phyloP scores from a whole-genome alignment of 1,140 invertebrate species.

The Periplaneta americana region DNA sequence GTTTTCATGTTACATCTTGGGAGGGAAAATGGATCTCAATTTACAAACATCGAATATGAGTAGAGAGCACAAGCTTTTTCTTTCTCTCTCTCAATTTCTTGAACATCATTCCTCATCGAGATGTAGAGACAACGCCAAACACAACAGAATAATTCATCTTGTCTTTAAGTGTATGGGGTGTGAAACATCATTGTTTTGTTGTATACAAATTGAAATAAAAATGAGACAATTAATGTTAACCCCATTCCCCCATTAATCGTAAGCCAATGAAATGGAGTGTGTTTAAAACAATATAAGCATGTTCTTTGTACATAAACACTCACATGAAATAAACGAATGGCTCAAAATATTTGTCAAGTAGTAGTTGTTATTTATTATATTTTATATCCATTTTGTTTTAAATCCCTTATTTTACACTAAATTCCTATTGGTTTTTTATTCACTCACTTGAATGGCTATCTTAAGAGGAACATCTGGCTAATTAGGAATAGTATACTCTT shows the following conservation, averaged over 20 bases:
- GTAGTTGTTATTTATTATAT: background rate
- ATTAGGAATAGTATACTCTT: too few relatives aligned
- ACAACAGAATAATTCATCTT: background rate
- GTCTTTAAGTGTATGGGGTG: background rate
- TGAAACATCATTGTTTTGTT: background rate
- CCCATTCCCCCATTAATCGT: background rate
- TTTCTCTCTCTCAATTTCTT: background rate
- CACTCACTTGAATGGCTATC: too few relatives aligned
- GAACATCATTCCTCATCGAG: background rate
- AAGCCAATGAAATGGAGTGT: background rate
- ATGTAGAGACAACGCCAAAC: background rate
- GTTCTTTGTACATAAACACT: background rate
- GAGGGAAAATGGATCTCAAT: background rate
- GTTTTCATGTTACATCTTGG: background rate
- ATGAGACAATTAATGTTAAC: background rate
- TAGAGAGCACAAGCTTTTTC: background rate
- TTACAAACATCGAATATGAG: background rate
- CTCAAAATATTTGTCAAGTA: background rate
- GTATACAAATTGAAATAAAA: background rate
- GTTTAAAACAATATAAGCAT: background rate
- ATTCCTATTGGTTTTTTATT: too few relatives aligned
- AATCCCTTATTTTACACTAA: too few relatives aligned
- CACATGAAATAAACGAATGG: background rate
- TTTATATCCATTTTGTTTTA: too few relatives aligned
- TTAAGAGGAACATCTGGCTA: too few relatives aligned